Evolutionary conservation across 1,140 invertebrate genomes (phyloP), one percentile per base, ranked within the genome.

Genomic region (Drosophila chauvacae): DNA sequence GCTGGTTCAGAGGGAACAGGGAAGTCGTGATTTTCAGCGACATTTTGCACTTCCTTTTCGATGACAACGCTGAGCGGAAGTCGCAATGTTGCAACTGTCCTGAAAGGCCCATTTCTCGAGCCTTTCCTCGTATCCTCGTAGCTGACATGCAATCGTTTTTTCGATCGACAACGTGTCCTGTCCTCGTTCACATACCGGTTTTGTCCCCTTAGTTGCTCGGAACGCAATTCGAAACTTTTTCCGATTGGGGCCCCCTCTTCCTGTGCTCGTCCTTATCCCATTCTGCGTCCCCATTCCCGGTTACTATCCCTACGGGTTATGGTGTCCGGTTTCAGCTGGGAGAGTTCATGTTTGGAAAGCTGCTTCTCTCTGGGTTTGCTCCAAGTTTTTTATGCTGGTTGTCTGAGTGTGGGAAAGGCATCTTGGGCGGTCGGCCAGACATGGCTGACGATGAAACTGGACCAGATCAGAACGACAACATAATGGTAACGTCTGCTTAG

Each of bases 31-130:
- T 80, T 80, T 80, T 48, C 26, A 53, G 75, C 68, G 80, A 88
- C 79, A 87, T 79, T 87, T 87, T 58, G 78, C 85, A 90, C 85
- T 90, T 90, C 85, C 85, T 77, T 68, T 45, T 35, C 28, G 59
- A 60, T 35, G 33, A 64, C 42, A 73, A 39, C 35, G 48, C n/a
- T 39, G 57, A 79, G 39, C 85, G 85, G 86, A 88, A 81, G 88
- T 88, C 81, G 81, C 75, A 51, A 85, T 81, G 51, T 72, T 85
- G 86, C 69, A 76, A 88, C 81, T 65, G 60, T 84, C 80, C 51
- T 61, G 28, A 33, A 45, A 33, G 23, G 1, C 60, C 28, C 14
- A 45, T 41, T 51, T 45, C 48, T 33, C 18, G 33, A 35, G 33
- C 30, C 14, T 39, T 26, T 45, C 18, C 33, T 39, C 20, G 20